These are phyloP conservation scores for Oligia latruncula DNA, from an alignment of 2,888 invertebrate species.

Conservation along the genomic window DNA sequence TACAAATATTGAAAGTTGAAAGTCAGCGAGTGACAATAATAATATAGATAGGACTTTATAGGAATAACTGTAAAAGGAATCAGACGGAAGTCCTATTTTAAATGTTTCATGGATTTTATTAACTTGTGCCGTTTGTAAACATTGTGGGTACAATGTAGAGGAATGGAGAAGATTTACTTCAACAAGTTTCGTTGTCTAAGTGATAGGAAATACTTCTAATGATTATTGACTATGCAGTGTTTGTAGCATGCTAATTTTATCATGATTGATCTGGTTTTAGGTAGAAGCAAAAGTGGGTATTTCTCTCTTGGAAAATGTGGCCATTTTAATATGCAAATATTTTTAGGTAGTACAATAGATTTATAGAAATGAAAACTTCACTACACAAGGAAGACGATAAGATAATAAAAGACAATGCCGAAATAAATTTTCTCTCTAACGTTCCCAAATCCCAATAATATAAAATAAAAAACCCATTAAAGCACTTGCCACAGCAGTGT, in stretches of 20 bases:
- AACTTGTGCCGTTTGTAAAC: background rate
- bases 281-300: background rate
- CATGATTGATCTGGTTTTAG: background rate
- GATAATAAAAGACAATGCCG: background rate
- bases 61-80: slow-evolving; percentile 18
- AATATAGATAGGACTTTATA: slow-evolving; percentile 34
- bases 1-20: slow-evolving; percentile 54
- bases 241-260: background rate
- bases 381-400: background rate
- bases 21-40: slow-evolving; percentile 24
- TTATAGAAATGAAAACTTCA: background rate
- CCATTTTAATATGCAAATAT: background rate
- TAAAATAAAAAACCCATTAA: slow-evolving; percentile 4
- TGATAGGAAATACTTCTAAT: background rate
- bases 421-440: background rate
- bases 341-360: background rate
- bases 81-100: slow-evolving; percentile 9
- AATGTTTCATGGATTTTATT: slow-evolving; percentile 39
- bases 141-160: slow-evolving; percentile 27
- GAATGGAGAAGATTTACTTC: slow-evolving; percentile 1
- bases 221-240: background rate
- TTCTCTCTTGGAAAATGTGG: background rate
- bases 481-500: slow-evolving; percentile 34
- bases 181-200: background rate
- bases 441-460: background rate